Evolutionary conservation across 2,113 vertebrate genomes (phyloP), one percentile per base, ranked within the genome.

Genomic region (Heloderma charlesbogerti): DNA sequence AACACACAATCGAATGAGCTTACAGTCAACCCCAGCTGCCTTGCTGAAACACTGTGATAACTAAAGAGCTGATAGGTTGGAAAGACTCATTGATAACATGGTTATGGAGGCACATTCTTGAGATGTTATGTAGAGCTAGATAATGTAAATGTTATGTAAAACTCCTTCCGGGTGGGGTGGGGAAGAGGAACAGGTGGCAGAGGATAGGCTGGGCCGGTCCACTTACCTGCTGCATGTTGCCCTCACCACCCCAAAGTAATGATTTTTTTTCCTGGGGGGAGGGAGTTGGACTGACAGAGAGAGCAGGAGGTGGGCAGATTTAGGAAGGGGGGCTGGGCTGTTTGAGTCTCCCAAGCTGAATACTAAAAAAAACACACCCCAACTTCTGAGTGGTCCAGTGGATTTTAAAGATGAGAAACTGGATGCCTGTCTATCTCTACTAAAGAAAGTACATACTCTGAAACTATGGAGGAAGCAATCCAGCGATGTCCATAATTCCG

Each of bases 21-120:
- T 48, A 48, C 43, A 63, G 57, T n/a, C 15, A 82, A 8, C 6
- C 25, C 78, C 85, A 81, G 63, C 87, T 74, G 0, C 86, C 75
- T 0, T 0, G n/a, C 66, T 20, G 72, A 89, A 71, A 88, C 90
- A 87, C 0, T 0, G 67, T 43, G 29, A 87, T 2, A 63, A 45
- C 37, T 80, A 80, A 13, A 45, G 91, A 91, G 43, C 29, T 31
- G 85, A 75, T 43, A 45, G 48, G 81, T 0, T 75, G 67, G 88
- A 12, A 13, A 66, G 86, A 4, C 0, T 20, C 71, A 78, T 90
- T 8, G 1, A 1, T 13, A 81, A 54, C 10, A 81, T 29, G 22
- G 60, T 63, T 63, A 63, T 79, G 22, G 12, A 48, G 45, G 77
- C 48, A 54, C 27, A 45, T 67, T 85, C 77, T 31, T 92, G 81